A percentile compares a stretch with the other conserved stretches of the same genome.
Evolutionary conservation across 2,113 vertebrate genomes (phyloP).

Genomic region (Cryptotis parvus): DNA sequence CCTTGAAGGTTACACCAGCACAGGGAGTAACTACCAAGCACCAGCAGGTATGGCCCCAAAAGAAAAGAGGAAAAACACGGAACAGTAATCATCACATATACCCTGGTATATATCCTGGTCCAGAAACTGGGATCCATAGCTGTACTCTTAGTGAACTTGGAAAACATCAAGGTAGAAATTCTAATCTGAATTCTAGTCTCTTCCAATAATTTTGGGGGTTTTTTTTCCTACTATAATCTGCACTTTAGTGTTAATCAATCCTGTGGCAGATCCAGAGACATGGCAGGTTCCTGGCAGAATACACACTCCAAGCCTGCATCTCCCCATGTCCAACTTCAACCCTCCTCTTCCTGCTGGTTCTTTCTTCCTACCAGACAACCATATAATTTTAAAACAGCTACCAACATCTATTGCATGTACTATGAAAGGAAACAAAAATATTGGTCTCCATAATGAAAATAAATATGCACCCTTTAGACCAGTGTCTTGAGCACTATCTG

Average conservation of each 20-base stretch:
- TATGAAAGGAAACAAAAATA: neutral
- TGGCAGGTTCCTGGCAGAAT: too few species aligned
- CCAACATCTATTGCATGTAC: neutral
- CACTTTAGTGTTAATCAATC: constrained; percentile 13
- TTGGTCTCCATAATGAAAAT: neutral
- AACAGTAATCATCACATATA: neutral
- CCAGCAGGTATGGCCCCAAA: too few species aligned
- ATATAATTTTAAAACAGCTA: neutral
- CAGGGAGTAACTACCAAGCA: too few species aligned
- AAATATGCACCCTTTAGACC: neutral
- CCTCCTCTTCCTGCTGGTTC: fast-evolving
- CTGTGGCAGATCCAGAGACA: neutral
- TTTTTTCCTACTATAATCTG: neutral
- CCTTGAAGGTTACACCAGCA: too few species aligned
- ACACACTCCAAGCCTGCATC: neutral
- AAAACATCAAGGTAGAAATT: neutral
- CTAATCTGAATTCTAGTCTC: neutral
- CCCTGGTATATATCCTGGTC: too few species aligned
- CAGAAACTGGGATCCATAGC: neutral
- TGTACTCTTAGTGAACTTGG: neutral
- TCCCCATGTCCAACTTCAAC: neutral
- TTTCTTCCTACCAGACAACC: neutral
- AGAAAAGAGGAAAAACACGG: too few species aligned
- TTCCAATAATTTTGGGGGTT: neutral
- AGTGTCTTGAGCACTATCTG: neutral